phyloP scores from a whole-genome alignment of 2,888 invertebrate species.

The Ochropleura leucogaster region DNA sequence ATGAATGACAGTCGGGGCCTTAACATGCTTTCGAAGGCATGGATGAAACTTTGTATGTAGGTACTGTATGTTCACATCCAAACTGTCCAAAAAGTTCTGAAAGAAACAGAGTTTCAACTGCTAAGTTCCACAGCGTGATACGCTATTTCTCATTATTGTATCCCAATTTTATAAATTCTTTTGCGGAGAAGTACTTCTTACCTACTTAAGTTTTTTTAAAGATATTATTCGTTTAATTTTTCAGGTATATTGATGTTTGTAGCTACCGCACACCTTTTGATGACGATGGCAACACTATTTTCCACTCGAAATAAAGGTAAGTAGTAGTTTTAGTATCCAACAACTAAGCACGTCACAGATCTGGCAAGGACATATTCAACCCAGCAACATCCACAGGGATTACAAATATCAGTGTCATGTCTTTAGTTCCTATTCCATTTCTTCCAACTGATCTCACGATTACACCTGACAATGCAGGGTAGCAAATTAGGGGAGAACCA shows the following conservation, averaged over 20 bases:
- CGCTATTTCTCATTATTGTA: neutral
- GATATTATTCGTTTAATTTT: conserved; percentile 61
- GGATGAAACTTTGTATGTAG: too few species aligned
- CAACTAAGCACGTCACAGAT: too few species aligned
- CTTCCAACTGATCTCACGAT: neutral
- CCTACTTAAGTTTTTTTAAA: neutral
- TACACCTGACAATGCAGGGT: neutral
- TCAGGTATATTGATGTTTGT: conserved; percentile 81
- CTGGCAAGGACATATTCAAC: neutral
- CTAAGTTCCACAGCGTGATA: too few species aligned
- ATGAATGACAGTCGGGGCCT: too few species aligned
- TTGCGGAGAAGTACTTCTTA: neutral
- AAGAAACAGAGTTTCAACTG: neutral
- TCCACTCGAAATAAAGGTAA: conserved; percentile 71
- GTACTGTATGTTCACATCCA: too few species aligned
- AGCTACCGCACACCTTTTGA: conserved; percentile 72
- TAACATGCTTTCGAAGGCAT: too few species aligned
- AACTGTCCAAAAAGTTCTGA: neutral
- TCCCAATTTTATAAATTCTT: neutral
- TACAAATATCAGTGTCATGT: neutral
- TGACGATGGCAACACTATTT: conserved; percentile 69
- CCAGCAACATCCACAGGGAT: neutral
- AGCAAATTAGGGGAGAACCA: neutral
- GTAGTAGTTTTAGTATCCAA: neutral
- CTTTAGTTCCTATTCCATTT: neutral